Base-by-base conservation (phyloP, 2,797 vertebrate genomes). In the Podarcis lilfordi region DNA sequence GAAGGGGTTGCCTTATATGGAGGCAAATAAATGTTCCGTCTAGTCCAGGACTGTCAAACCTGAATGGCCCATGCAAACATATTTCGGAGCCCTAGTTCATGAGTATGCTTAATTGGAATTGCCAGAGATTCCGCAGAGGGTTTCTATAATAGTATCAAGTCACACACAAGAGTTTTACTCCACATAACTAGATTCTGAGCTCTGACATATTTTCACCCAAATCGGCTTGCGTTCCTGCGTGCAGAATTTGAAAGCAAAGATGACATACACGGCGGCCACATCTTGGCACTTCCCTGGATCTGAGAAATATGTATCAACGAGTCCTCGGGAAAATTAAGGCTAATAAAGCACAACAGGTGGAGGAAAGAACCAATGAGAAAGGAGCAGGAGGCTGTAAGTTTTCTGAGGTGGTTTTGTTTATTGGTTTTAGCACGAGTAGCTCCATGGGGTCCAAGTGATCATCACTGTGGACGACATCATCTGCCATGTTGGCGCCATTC, bases 1-100 rank as follows among this genome's bases (percentile, higher is more conserved):
- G 50, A 86, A 86, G 76, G 43, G 40, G n/a, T 2, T 59, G 50
- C 71, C 43, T 86, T 69, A 86, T 86, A 40, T 69, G 43, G 75
- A 79, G 61, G 1, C 66, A 19, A 43, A 37, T 45, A 61, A 76
- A 76, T 66, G 37, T 59, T 37, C 37, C 37, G 25, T 66, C 74
- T 64, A 37, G 23, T n/a, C 50, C 78, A 35, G 19, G 19, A 6
- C 77, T 79, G 77, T 79, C 77, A 79, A 80, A 61, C n/a, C 59
- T 80, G 79, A 80, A 64, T 37, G 10, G 55, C 79, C 29, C 61
- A 29, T 37, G 77, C 23, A 40, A 66, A 81, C 35, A 40, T 32
- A 40, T 66, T 81, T 81, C 5, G 35, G 59, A 81, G 61, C 35
- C 61, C 35, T 81, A 23, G 37, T 66, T 37, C 80, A 66, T 15